These are phyloP conservation scores for Selenia dentaria DNA, from an alignment of 2,888 invertebrate genomes.

Conservation along the genomic window DNA sequence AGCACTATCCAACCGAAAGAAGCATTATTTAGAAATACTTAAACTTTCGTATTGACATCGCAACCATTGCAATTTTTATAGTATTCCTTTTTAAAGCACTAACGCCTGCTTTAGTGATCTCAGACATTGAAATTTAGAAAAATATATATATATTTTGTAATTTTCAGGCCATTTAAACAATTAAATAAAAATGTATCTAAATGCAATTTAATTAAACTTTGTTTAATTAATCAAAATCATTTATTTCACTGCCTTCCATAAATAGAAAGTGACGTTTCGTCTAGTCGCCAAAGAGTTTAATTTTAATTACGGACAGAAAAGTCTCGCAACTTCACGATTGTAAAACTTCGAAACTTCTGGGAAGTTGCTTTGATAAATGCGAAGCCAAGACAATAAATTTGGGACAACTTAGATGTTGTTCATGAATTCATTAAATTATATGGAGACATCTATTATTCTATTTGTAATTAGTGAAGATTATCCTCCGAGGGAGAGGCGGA, in stretches of 20 bases:
- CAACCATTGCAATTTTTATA: no score
- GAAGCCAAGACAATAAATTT: constrained; percentile 39
- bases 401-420: constrained; percentile 37
- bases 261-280: constrained; percentile 15
- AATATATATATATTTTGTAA: no score
- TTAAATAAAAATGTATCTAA: no score
- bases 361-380: constrained; percentile 35
- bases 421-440: constrained; percentile 34
- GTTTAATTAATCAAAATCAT: no score
- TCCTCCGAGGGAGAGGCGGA: constrained; percentile 5
- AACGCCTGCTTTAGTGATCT: no score
- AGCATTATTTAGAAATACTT: no score
- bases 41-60: no score
- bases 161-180: no score
- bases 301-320: constrained; percentile 47
- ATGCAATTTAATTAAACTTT: no score
- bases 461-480: constrained; percentile 22
- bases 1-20: no score
- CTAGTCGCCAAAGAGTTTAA: constrained; percentile 41
- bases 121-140: no score
- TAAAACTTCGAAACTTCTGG: constrained; percentile 25
- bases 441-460: constrained; percentile 23
- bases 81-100: no score
- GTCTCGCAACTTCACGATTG: constrained; percentile 42
- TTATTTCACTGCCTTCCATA: neutral